These are phyloP conservation scores for Trichonephila inaurata DNA, from an alignment of 1,140 invertebrate genomes.

Conservation along the genomic window DNA sequence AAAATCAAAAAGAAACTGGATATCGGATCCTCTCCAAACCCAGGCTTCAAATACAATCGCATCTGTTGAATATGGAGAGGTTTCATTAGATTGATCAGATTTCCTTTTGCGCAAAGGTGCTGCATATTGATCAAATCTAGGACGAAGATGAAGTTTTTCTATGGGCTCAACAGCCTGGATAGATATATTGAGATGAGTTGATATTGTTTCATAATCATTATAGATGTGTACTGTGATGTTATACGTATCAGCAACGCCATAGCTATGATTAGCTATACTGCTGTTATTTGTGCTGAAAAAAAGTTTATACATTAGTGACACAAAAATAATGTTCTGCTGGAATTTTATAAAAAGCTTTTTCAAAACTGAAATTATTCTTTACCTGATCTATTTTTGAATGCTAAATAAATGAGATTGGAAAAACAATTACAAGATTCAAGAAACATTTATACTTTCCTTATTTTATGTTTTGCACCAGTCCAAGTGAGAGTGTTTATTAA, in stretches of 20 bases:
- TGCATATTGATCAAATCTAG: not conserved
- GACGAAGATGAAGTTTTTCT: slow-evolving; percentile 33
- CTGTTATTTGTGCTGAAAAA: slow-evolving; percentile 48
- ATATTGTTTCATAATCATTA: slow-evolving; percentile 41
- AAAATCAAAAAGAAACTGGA: slow-evolving; percentile 74
- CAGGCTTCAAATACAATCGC: slow-evolving; percentile 61
- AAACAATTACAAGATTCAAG: no score
- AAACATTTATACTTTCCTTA: no score
- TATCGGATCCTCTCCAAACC: slow-evolving; percentile 70
- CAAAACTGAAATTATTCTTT: no score
- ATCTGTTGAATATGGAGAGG: slow-evolving; percentile 11
- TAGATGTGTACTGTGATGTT: slow-evolving; percentile 35
- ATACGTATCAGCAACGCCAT: slow-evolving; percentile 68
- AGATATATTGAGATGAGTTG: slow-evolving; percentile 40
- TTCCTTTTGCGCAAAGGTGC: slow-evolving; percentile 25
- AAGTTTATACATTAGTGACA: not conserved
- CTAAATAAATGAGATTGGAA: no score
- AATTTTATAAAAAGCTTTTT: no score
- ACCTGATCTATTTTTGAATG: no score
- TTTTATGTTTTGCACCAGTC: no score
- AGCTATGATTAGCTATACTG: slow-evolving; percentile 65
- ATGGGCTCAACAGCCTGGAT: slow-evolving; percentile 72
- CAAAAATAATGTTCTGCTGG: no score
- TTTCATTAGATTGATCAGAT: not conserved
- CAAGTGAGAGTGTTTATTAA: no score